phyloP scores from a whole-genome alignment of 92 coral and sea anemone species.

The Scolanthus callimorphus region DNA sequence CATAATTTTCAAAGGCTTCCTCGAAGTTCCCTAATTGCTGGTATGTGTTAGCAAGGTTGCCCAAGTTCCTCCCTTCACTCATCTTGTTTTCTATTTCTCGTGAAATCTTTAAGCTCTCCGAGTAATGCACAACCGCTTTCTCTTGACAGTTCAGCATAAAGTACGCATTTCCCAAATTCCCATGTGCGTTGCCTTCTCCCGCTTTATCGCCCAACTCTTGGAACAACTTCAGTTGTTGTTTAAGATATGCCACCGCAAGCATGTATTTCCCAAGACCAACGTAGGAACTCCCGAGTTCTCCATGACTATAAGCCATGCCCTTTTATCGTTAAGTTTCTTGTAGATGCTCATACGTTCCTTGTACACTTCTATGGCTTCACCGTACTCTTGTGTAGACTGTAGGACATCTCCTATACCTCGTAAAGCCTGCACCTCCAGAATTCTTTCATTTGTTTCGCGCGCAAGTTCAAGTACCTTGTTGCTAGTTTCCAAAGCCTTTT shows the following conservation, averaged over 20 bases:
- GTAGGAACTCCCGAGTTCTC: conserved; percentile 10
- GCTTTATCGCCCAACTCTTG: background rate
- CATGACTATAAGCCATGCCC: background rate
- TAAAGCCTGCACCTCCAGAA: background rate
- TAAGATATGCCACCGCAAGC: conserved; percentile 1
- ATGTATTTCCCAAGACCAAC: conserved; percentile 11
- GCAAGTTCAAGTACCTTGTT: background rate
- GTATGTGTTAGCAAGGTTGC: conserved; percentile 1
- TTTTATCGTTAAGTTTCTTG: conserved; percentile 1
- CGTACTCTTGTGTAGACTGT: conserved; percentile 1
- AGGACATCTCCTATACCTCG: background rate
- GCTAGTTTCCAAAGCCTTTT: background rate
- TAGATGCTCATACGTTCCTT: background rate
- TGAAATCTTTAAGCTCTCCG: background rate
- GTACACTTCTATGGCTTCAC: conserved; percentile 13
- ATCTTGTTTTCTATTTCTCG: background rate
- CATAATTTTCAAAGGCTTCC: background rate
- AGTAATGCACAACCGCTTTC: background rate
- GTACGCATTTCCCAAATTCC: background rate
- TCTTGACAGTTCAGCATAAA: background rate
- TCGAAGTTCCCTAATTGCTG: background rate
- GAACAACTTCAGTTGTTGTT: background rate
- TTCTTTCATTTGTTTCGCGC: background rate
- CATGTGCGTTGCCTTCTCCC: background rate
- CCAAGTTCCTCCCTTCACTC: background rate